Percentiles rank a stretch among this genome's conserved stretches.
Conservation (phyloP, 2,888 invertebrate species). For the Microdon myrmicae region DNA sequence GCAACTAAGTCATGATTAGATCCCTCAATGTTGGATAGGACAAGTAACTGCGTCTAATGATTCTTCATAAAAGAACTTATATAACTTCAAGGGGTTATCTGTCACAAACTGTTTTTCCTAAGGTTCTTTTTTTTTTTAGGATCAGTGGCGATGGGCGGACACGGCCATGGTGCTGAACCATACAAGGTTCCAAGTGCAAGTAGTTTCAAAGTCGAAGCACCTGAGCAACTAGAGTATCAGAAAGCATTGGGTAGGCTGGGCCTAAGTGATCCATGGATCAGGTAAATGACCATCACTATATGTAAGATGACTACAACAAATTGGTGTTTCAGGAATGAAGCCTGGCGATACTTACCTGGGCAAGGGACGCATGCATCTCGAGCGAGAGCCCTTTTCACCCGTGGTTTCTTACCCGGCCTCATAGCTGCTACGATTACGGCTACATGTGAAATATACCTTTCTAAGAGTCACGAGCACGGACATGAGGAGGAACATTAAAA, state of each 20-base stretch:
- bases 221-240: slow-evolving; percentile 73
- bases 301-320: too few relatives aligned
- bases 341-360: slow-evolving; percentile 78
- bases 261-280: slow-evolving; percentile 86
- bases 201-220: slow-evolving; percentile 77
- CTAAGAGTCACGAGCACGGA: slow-evolving; percentile 62
- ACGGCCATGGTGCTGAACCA: slow-evolving; percentile 69
- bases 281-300: slow-evolving; percentile 67
- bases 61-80: too few relatives aligned
- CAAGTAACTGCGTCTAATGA: too few relatives aligned
- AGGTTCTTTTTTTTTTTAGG: slow-evolving; percentile 6
- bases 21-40: too few relatives aligned
- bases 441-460: slow-evolving; percentile 66
- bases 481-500: slow-evolving; percentile 62
- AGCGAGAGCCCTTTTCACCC: slow-evolving; percentile 68
- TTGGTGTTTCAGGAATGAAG: slow-evolving; percentile 75
- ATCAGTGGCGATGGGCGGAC: slow-evolving; percentile 69
- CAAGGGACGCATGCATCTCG: slow-evolving; percentile 70
- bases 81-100: too few relatives aligned
- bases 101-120: too few relatives aligned
- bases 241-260: slow-evolving; percentile 76
- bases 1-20: too few relatives aligned
- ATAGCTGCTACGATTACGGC: slow-evolving; percentile 71
- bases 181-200: slow-evolving; percentile 78
- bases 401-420: slow-evolving; percentile 76